Conservation (phyloP, 2,797 vertebrate genomes). For the Oryzias sinensis region DNA sequence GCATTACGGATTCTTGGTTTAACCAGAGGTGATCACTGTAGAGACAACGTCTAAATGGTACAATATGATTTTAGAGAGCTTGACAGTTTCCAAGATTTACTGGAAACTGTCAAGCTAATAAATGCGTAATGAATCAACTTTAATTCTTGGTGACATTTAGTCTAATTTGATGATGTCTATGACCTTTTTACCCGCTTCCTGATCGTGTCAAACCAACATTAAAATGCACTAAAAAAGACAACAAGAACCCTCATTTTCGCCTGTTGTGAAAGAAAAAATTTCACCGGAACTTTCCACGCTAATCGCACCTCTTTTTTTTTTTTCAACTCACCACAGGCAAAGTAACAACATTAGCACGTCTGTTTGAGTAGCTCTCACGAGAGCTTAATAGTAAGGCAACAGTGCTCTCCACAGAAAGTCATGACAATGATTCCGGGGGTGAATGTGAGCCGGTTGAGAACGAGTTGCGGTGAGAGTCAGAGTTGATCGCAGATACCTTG, state of each 20-base stretch:
- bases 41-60: conserved; percentile 49
- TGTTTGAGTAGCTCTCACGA: conserved; percentile 29
- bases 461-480: conserved; percentile 46
- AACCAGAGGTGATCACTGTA: conserved; percentile 67
- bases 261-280: conserved; percentile 16
- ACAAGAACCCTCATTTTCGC: not conserved
- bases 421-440: conserved; percentile 39
- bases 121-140: conserved; percentile 28
- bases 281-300: conserved; percentile 15
- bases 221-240: not conserved
- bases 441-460: conserved; percentile 23
- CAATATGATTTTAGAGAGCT: conserved; percentile 40
- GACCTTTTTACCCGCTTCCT: conserved; percentile 23
- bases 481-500: conserved; percentile 42
- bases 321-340: conserved; percentile 7
- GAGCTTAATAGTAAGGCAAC: conserved; percentile 14
- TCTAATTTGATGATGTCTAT: conserved; percentile 18
- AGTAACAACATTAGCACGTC: conserved; percentile 17
- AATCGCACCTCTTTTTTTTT: conserved; percentile 3
- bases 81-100: conserved; percentile 36
- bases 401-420: conserved; percentile 45
- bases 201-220: conserved; percentile 12
- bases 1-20: conserved; percentile 69
- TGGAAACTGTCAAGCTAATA: conserved; percentile 34
- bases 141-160: conserved; percentile 26